Conservation (phyloP, 2,888 invertebrate genomes). For the Scrobipalpa atriplicella region DNA sequence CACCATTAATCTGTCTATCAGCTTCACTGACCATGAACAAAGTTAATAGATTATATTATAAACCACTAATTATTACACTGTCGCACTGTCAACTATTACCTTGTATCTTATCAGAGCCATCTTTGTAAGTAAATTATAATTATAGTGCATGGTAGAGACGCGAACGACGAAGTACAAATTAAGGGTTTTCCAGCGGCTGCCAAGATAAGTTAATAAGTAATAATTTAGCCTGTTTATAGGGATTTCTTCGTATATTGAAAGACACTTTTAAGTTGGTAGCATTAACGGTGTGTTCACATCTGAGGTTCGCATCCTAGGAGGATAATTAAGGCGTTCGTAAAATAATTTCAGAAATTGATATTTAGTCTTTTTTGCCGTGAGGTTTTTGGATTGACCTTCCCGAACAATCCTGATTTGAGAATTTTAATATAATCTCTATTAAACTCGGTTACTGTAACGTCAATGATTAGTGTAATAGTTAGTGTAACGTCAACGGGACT, state of each 20-base stretch:
- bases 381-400: no score
- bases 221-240: constrained; percentile 30
- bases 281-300: neutral
- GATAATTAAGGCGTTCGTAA: no score
- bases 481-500: no score
- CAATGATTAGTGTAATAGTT: no score
- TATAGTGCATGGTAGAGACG: constrained; percentile 17
- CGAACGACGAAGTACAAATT: constrained; percentile 25
- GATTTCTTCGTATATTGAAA: constrained; percentile 22
- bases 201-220: constrained; percentile 32
- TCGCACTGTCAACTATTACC: neutral
- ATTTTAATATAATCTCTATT: no score
- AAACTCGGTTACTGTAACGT: no score
- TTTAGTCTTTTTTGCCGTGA: no score
- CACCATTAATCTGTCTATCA: neutral
- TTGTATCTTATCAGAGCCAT: constrained; percentile 21
- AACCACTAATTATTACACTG: neutral
- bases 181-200: constrained; percentile 22
- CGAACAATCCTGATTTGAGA: no score
- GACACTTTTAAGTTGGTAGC: constrained; percentile 20
- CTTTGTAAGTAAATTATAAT: constrained; percentile 26
- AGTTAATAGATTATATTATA: constrained; percentile 23
- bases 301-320: neutral
- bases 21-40: neutral
- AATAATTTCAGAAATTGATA: no score